Evolutionary conservation across 64 coral and sea anemone genomes (phyloP).

Genomic region (Montipora cactus): DNA sequence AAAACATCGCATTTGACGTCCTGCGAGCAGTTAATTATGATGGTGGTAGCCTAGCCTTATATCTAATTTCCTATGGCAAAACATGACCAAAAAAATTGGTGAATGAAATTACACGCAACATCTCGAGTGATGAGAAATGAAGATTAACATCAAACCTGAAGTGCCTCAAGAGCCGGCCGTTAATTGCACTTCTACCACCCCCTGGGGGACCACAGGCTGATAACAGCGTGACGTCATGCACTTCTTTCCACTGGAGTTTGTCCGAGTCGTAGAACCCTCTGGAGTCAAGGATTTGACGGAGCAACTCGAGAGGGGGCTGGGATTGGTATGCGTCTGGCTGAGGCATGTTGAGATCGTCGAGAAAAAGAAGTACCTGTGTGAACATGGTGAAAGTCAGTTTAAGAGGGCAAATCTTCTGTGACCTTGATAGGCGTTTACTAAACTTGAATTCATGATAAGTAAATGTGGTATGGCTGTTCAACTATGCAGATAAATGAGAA

Average conservation of each 20-base stretch:
- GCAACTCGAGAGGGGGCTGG: slow-evolving; percentile 90
- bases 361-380: slow-evolving; percentile 78
- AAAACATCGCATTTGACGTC: too few species aligned
- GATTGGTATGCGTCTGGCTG: slow-evolving; percentile 86
- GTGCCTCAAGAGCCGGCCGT: slow-evolving; percentile 80
- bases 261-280: slow-evolving; percentile 94
- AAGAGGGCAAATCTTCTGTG: not conserved
- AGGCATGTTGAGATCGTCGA: slow-evolving; percentile 99
- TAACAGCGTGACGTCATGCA: slow-evolving; percentile 87
- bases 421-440: not conserved
- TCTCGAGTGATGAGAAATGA: not conserved
- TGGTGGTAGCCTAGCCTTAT: too few species aligned
- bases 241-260: slow-evolving; percentile 89
- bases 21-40: too few species aligned
- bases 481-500: too few species aligned
- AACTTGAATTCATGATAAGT: too few species aligned
- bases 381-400: not conserved
- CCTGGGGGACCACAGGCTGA: slow-evolving; percentile 94
- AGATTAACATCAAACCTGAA: slow-evolving; percentile 67
- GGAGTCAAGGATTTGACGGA: slow-evolving; percentile 88
- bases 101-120: not conserved
- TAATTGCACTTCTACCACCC: slow-evolving; percentile 89
- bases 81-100: not conserved
- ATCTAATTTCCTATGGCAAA: too few species aligned
- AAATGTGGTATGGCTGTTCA: too few species aligned